phyloP scores from a whole-genome alignment of 2,113 vertebrate species.

The Lamprotornis superbus region DNA sequence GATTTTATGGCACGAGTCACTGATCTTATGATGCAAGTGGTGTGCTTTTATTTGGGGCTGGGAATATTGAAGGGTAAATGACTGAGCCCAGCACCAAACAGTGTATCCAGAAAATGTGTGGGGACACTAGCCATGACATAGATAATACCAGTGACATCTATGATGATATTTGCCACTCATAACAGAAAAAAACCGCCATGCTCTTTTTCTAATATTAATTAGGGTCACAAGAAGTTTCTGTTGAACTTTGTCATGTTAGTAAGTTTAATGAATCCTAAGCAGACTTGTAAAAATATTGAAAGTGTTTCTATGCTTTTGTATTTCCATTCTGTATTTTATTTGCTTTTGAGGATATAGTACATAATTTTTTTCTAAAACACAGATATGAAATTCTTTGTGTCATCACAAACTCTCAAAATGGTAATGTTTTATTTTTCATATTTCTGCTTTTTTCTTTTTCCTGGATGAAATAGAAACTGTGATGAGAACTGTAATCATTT shows the following conservation, averaged over 20 bases:
- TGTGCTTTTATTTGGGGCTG: not conserved
- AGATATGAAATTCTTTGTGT: not conserved
- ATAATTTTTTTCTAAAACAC: not conserved
- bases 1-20: slow-evolving; percentile 11
- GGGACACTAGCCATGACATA: not conserved
- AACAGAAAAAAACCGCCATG: not conserved
- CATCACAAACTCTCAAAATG: not conserved
- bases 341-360: not conserved
- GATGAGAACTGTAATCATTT: not conserved
- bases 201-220: not conserved
- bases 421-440: not conserved
- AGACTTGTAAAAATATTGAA: not conserved
- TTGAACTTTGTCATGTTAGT: not conserved
- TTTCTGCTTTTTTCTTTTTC: not conserved
- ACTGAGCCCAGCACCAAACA: not conserved
- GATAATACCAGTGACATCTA: not conserved
- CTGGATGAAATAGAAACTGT: not conserved
- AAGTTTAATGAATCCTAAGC: not conserved
- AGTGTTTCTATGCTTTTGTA: not conserved
- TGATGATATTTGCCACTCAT: not conserved
- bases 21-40: slow-evolving; percentile 5
- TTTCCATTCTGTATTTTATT: not conserved
- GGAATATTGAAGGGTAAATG: not conserved
- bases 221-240: not conserved
- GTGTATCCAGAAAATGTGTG: not conserved